Percentiles rank a stretch among this genome's conserved stretches.
Evolutionary conservation across 2,797 vertebrate species (phyloP).

Genomic region (Babyrousa celebensis): DNA sequence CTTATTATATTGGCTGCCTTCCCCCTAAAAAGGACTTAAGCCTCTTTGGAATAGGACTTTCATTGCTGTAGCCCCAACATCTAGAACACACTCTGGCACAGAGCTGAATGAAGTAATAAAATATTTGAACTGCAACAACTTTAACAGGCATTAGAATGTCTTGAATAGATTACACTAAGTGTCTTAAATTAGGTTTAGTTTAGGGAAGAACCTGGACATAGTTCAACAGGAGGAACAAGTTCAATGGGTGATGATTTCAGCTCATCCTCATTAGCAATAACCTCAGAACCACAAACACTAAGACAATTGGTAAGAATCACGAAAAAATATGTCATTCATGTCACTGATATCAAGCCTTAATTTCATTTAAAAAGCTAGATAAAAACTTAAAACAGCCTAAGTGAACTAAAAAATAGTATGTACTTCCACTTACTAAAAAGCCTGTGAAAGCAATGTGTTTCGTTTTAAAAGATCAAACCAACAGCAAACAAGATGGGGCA

Average conservation of each 20-base stretch:
- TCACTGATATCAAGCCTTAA: background rate
- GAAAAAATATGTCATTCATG: background rate
- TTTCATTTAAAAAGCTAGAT: background rate
- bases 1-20: background rate
- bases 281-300: background rate
- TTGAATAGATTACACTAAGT: background rate
- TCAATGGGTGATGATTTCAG: background rate
- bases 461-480: constrained; percentile 67
- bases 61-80: background rate
- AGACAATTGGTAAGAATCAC: background rate
- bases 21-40: background rate
- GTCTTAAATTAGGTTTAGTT: background rate
- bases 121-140: background rate
- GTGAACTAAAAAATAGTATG: background rate
- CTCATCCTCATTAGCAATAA: background rate
- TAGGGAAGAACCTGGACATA: background rate
- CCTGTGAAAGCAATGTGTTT: background rate
- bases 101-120: background rate
- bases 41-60: background rate
- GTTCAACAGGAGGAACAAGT: background rate
- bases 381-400: background rate
- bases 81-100: background rate
- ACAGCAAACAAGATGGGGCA: background rate
- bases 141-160: background rate
- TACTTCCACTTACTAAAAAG: background rate